A percentile compares a stretch with the other conserved stretches of the same genome.
Evolutionary conservation across 2,113 vertebrate genomes (phyloP).

Genomic region (Muntiacus reevesi): DNA sequence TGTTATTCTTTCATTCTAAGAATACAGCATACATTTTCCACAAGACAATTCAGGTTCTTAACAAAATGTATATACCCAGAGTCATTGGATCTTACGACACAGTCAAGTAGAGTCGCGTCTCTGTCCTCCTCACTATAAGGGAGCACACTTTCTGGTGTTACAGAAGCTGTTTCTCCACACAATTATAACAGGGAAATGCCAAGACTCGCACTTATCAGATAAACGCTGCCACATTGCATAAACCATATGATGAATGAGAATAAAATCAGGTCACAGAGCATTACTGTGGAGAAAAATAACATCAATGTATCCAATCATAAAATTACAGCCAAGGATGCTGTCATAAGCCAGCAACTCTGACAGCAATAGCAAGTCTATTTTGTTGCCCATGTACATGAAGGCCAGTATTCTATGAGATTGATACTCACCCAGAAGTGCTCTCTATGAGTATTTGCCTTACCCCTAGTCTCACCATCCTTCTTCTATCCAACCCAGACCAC

Average conservation of each 20-base stretch:
- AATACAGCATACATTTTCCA: not conserved
- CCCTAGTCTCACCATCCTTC: not conserved
- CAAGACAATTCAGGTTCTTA: not conserved
- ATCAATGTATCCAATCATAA: not conserved
- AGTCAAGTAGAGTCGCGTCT: fast-evolving
- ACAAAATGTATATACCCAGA: not conserved
- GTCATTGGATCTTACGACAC: not conserved
- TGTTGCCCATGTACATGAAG: not conserved
- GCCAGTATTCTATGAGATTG: not conserved
- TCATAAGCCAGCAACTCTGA: not conserved
- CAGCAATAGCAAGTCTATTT: not conserved
- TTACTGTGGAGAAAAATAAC: not conserved
- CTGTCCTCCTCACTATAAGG: not conserved
- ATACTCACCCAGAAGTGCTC: not conserved
- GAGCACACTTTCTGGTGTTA: not conserved
- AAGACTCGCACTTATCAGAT: not conserved
- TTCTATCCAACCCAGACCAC: not conserved
- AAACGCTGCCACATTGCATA: not conserved
- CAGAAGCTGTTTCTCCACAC: not conserved
- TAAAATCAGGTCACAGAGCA: slow-evolving; percentile 41
- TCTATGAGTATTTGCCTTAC: not conserved
- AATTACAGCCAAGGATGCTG: not conserved
- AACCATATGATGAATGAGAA: not conserved
- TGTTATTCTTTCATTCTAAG: not conserved
- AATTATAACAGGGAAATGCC: not conserved